phyloP scores from a whole-genome alignment of 2,797 vertebrate species.

The Artibeus jamaicensis region DNA sequence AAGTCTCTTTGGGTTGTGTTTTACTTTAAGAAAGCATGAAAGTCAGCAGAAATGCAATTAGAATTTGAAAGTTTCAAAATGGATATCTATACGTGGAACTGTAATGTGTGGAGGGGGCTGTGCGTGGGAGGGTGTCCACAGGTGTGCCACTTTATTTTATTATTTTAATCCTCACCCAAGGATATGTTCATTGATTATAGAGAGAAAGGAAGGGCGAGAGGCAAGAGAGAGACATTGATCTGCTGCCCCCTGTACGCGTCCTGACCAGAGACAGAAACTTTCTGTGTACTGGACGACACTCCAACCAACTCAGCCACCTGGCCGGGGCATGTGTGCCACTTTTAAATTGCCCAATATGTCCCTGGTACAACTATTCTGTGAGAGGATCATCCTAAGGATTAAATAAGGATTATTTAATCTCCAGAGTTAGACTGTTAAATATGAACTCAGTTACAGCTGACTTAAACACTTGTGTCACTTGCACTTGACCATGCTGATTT shows the following conservation, averaged over 20 bases:
- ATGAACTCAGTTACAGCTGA: neutral
- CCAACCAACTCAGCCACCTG: neutral
- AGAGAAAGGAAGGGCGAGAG: neutral
- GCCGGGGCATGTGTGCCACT: neutral
- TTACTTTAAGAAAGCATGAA: neutral
- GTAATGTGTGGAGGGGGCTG: neutral
- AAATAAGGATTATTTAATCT: neutral
- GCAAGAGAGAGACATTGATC: neutral
- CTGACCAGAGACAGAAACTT: neutral
- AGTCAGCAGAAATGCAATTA: neutral
- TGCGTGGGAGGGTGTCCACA: no score
- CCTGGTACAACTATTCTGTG: neutral
- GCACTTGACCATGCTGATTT: slow-evolving; percentile 5
- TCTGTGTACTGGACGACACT: neutral
- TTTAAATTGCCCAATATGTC: neutral
- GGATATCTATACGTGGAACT: neutral
- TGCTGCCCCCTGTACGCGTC: no score
- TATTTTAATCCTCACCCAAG: neutral
- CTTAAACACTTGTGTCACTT: neutral
- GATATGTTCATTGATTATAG: neutral
- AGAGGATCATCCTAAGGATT: neutral
- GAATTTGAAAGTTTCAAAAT: neutral
- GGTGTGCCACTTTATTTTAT: neutral
- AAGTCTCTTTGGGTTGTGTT: neutral
- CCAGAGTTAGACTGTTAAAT: neutral